phyloP scores from a whole-genome alignment of 1,140 invertebrate genomes.

The Meteorus sp. region DNA sequence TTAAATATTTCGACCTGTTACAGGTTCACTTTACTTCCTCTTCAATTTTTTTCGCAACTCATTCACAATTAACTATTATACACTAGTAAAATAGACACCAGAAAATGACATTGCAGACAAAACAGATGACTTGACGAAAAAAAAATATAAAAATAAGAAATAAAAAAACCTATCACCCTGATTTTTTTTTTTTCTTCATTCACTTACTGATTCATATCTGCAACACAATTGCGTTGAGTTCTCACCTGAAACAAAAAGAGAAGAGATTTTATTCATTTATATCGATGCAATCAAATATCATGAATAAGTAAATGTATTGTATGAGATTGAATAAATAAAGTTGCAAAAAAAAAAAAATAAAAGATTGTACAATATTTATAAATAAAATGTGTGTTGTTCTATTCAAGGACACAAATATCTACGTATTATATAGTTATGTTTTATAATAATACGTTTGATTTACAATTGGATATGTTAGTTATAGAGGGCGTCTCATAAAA shows the following conservation, averaged over 20 bases:
- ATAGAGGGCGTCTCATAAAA: slow-evolving; percentile 18
- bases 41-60: too few relatives aligned
- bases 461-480: neutral
- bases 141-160: too few relatives aligned
- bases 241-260: slow-evolving; percentile 13
- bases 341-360: neutral
- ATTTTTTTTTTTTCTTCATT: neutral
- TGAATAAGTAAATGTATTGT: too few relatives aligned
- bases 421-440: neutral
- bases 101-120: too few relatives aligned
- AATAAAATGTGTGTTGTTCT: slow-evolving; percentile 2
- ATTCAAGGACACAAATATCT: neutral
- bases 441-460: neutral
- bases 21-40: too few relatives aligned
- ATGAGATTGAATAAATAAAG: neutral
- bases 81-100: too few relatives aligned
- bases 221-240: neutral
- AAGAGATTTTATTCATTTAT: neutral
- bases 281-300: too few relatives aligned
- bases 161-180: neutral
- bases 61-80: too few relatives aligned
- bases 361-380: slow-evolving; percentile 1
- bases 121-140: too few relatives aligned
- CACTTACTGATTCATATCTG: too few relatives aligned
- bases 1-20: too few relatives aligned